A percentile compares a stretch with the other conserved stretches of the same genome.
Conservation (phyloP, 1,140 invertebrate species). For the Calliphora vicina region DNA sequence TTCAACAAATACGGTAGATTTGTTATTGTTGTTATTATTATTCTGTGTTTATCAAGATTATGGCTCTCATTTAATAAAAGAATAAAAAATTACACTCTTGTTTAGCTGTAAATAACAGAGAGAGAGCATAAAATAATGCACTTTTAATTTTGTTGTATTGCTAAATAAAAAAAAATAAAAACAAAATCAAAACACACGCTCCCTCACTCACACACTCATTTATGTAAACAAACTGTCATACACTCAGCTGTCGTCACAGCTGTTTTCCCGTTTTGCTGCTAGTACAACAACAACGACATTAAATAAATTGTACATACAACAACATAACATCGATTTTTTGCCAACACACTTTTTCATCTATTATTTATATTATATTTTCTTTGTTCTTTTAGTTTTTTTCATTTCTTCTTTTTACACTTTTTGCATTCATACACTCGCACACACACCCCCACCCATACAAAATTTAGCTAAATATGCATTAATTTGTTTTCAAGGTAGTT, state of each 20-base stretch:
- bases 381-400: background rate
- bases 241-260: background rate
- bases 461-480: background rate
- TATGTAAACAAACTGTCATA: background rate
- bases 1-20: too few relatives aligned
- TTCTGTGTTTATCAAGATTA: too few relatives aligned
- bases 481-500: background rate
- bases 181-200: too few relatives aligned
- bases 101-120: too few relatives aligned
- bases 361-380: background rate
- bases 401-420: background rate
- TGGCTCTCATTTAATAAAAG: too few relatives aligned
- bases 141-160: too few relatives aligned
- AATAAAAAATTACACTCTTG: too few relatives aligned
- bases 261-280: conserved; percentile 8
- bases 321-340: conserved; percentile 7
- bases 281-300: background rate
- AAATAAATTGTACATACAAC: background rate
- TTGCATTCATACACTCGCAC: too few relatives aligned
- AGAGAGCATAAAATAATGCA: too few relatives aligned
- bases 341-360: background rate
- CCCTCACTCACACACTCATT: background rate
- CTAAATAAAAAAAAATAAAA: too few relatives aligned
- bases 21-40: too few relatives aligned
- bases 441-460: too few relatives aligned